Percentiles rank a stretch among this genome's conserved stretches.
phyloP scores from a whole-genome alignment of 2,113 vertebrate genomes.

The Columba janthina region DNA sequence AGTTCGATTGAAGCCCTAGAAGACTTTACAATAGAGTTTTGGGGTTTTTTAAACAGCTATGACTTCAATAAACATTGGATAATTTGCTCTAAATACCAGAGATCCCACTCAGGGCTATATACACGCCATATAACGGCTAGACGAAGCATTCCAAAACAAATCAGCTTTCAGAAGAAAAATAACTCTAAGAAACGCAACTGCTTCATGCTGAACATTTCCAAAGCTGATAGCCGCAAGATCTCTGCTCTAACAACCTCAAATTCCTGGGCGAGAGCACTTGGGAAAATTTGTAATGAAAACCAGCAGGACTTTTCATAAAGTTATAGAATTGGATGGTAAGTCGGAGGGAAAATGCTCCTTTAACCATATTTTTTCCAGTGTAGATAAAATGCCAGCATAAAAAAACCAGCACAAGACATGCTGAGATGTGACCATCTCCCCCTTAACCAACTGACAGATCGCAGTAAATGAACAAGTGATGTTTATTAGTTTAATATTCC shows the following conservation, averaged over 20 bases:
- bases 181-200: background rate
- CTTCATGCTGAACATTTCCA: background rate
- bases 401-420: background rate
- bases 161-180: background rate
- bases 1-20: background rate
- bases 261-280: background rate
- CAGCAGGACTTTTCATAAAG: background rate
- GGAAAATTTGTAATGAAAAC: background rate
- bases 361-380: background rate
- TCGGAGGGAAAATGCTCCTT: background rate
- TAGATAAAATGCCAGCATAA: background rate
- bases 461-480: conserved; percentile 65
- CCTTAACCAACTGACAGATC: conserved; percentile 65
- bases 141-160: background rate
- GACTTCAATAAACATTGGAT: background rate
- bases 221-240: background rate
- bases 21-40: background rate
- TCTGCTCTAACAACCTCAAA: background rate
- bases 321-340: background rate
- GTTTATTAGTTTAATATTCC: conserved; percentile 72
- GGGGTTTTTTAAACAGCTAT: background rate
- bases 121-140: background rate
- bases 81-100: background rate
- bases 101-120: background rate
- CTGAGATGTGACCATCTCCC: background rate